Evolutionary conservation across 2,797 vertebrate genomes (phyloP).

Genomic region (Helicolenus hilgendorfi): DNA sequence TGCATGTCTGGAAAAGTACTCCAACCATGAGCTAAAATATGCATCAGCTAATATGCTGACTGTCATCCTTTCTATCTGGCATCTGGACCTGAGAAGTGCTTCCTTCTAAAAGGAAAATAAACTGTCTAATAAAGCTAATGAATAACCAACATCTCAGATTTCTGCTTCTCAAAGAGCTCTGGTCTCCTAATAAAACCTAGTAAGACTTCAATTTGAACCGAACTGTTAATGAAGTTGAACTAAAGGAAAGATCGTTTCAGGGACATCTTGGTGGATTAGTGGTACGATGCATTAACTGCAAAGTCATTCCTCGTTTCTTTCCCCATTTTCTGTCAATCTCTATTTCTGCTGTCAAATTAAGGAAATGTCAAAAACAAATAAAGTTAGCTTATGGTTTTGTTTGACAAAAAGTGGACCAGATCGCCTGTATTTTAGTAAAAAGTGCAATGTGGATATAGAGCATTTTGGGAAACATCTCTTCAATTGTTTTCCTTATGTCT

Average conservation of each 20-base stretch:
- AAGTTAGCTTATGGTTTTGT: neutral
- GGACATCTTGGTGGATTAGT: neutral
- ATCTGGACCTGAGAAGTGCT: constrained; percentile 71
- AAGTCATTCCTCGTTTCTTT: neutral
- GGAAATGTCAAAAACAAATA: neutral
- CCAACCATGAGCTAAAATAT: constrained; percentile 16
- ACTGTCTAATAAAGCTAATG: constrained; percentile 41
- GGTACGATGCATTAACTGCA: neutral
- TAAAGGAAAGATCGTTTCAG: neutral
- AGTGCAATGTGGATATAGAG: constrained; percentile 3
- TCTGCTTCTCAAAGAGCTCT: neutral
- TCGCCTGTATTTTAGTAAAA: constrained; percentile 7
- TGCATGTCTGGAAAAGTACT: constrained; percentile 30
- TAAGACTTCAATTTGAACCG: neutral
- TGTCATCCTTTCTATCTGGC: constrained; percentile 44
- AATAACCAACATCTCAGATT: neutral
- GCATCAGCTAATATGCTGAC: constrained; percentile 12
- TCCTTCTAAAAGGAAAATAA: constrained; percentile 66
- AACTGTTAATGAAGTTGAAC: neutral
- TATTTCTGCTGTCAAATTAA: neutral
- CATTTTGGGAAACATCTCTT: constrained; percentile 42
- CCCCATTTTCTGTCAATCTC: neutral
- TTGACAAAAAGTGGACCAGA: neutral
- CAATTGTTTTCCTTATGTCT: neutral
- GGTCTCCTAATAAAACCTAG: neutral